Evolutionary conservation across 2,797 vertebrate genomes (phyloP), one percentile per base, ranked within the genome.

Genomic region (Selene dorsalis): DNA sequence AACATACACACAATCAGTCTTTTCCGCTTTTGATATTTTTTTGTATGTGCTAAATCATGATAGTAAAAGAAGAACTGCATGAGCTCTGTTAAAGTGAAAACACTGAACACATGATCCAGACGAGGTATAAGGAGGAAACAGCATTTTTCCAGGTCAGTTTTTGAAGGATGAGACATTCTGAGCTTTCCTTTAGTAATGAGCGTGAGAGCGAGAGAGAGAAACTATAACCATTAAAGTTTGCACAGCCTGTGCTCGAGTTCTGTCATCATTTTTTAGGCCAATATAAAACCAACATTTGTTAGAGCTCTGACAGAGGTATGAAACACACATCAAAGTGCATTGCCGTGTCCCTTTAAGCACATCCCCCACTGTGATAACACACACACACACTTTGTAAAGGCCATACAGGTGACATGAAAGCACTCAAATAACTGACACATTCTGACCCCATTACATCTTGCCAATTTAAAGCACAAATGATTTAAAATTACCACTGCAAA

Each of bases 221-320:
- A 41, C 47, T 47, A 35, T 35, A 52, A 24, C 45, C 64, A 62
- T 77, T 69, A 47, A 72, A 69, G n/a, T 28, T 38, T 60, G n/a
- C 73, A 45, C 14, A 28, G 24, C 1, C 52, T 26, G 52, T 28
- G 43, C 53, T 67, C 30, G 38, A 14, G 28, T 41, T 63, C 43
- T 18, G 50, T 62, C 26, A 50, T 45, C 30, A 3, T 69, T 79
- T 81, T 83, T 38, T 77, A 50, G 50, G 79, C 52, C 53, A 57
- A n/a, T 60, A 22, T 22, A 60, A 72, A 67, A 20, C 50, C 17
- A 48, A 17, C 38, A 66, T 20, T 39, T 62, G 7, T 73, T 39
- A 35, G 9, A 70, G 41, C 64, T 48, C 16, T 26, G 32, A 63
- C 32, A 38, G 62, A 61, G 62, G 28, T 30, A 38, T 67, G 55